Conservation (phyloP, 1,140 invertebrate genomes). For the Euwallacea fornicatus region DNA sequence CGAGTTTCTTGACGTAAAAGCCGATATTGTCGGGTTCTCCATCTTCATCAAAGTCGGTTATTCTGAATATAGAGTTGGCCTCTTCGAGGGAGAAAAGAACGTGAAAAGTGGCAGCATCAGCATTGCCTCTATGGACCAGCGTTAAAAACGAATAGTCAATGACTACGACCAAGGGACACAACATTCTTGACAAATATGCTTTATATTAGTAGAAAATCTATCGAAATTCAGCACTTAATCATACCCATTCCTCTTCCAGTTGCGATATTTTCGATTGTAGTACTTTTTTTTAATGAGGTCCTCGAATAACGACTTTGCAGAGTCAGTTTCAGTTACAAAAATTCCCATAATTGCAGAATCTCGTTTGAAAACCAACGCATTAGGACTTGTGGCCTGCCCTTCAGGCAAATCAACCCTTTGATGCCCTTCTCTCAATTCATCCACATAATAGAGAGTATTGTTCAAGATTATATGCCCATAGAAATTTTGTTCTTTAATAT, state of each 20-base stretch:
- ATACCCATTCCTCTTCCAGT: constrained; percentile 19
- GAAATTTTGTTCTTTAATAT: constrained; percentile 34
- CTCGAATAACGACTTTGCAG: not conserved
- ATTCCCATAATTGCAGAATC: constrained; percentile 8
- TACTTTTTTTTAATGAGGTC: not conserved
- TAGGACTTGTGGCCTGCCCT: not conserved
- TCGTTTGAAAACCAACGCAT: constrained; percentile 34
- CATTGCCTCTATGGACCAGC: constrained; percentile 26
- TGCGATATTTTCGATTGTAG: not conserved
- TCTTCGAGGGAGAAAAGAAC: constrained; percentile 40
- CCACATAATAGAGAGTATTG: constrained; percentile 33
- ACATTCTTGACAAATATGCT: constrained; percentile 31
- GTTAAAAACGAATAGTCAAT: constrained; percentile 39
- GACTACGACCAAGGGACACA: constrained; percentile 36
- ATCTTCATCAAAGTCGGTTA: constrained; percentile 44
- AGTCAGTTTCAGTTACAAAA: constrained; percentile 1
- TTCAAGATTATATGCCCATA: constrained; percentile 34
- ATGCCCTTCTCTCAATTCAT: constrained; percentile 16
- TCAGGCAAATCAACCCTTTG: not conserved
- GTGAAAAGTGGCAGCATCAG: constrained; percentile 26
- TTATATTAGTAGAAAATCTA: not conserved
- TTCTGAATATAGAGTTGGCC: constrained; percentile 41
- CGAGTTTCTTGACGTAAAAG: constrained; percentile 39
- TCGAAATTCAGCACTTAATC: not conserved
- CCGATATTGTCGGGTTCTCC: constrained; percentile 43